Percentiles rank a stretch among this genome's conserved stretches.
phyloP scores from a whole-genome alignment of 1,140 invertebrate species.

The Drosophila sturtevanti region DNA sequence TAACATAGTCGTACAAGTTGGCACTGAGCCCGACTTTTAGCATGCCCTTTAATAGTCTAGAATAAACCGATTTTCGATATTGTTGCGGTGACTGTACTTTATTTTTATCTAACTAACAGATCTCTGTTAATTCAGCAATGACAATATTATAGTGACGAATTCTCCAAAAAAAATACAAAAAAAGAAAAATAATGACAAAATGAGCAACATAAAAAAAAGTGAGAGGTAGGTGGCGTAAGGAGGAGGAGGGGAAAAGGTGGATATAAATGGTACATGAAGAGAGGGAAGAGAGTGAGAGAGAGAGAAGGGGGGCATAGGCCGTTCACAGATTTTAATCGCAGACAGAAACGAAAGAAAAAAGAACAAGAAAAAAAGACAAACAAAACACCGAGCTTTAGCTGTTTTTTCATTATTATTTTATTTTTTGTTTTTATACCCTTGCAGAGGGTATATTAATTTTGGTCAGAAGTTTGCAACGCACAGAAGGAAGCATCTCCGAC shows the following conservation, averaged over 20 bases:
- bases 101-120: constrained; percentile 18
- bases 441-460: too few species aligned
- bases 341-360: constrained; percentile 6
- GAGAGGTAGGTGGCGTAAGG: too few species aligned
- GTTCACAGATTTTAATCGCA: constrained; percentile 54
- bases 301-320: not conserved
- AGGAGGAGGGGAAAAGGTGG: too few species aligned
- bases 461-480: too few species aligned
- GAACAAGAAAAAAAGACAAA: not conserved
- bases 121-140: constrained; percentile 32
- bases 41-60: not conserved
- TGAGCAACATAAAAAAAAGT: constrained; percentile 6
- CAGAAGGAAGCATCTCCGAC: too few species aligned
- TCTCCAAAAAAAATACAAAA: constrained; percentile 4
- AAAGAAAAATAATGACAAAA: too few species aligned
- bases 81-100: constrained; percentile 13
- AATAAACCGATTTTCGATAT: not conserved
- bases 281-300: not conserved
- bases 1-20: too few species aligned
- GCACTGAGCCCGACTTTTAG: too few species aligned
- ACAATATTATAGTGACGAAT: constrained; percentile 27
- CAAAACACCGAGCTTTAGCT: too few species aligned
- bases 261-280: too few species aligned
- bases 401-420: too few species aligned
- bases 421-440: too few species aligned